These are phyloP conservation scores for Palloptera scutellata DNA, from an alignment of 2,888 invertebrate species.

Conservation along the genomic window DNA sequence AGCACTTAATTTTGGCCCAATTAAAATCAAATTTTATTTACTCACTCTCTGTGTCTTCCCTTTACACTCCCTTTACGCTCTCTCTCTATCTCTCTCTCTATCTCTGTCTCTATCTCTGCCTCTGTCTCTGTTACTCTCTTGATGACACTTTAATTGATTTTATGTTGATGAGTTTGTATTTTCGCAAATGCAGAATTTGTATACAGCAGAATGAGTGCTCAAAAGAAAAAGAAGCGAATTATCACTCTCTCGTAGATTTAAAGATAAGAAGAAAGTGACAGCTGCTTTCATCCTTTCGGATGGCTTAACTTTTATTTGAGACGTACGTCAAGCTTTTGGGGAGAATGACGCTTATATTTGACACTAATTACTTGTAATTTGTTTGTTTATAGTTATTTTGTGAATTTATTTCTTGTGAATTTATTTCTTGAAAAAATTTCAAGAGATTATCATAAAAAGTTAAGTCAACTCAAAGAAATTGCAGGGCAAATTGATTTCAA, in stretches of 20 bases:
- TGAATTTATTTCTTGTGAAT: constrained; percentile 5
- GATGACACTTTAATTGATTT: constrained; percentile 41
- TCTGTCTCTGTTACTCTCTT: constrained; percentile 4
- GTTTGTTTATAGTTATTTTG: neutral
- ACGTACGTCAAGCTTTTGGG: constrained; percentile 12
- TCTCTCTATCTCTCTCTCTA: no score
- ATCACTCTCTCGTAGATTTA: constrained; percentile 12
- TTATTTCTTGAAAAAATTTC: no score
- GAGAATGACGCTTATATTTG: constrained; percentile 17
- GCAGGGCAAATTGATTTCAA: no score
- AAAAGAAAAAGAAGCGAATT: no score
- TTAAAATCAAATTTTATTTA: neutral
- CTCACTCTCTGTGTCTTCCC: no score
- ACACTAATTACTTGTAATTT: constrained; percentile 19
- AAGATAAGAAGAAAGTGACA: constrained; percentile 22
- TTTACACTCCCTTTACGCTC: no score
- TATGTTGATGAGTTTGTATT: neutral
- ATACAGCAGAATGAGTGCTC: no score
- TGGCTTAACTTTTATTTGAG: constrained; percentile 11
- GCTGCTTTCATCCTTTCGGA: constrained; percentile 23
- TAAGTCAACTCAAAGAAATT: no score
- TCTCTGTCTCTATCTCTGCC: no score
- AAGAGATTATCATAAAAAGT: no score
- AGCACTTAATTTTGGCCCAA: neutral
- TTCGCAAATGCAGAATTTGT: neutral